phyloP scores from a whole-genome alignment of 2,888 invertebrate genomes.

The Altica lythri region DNA sequence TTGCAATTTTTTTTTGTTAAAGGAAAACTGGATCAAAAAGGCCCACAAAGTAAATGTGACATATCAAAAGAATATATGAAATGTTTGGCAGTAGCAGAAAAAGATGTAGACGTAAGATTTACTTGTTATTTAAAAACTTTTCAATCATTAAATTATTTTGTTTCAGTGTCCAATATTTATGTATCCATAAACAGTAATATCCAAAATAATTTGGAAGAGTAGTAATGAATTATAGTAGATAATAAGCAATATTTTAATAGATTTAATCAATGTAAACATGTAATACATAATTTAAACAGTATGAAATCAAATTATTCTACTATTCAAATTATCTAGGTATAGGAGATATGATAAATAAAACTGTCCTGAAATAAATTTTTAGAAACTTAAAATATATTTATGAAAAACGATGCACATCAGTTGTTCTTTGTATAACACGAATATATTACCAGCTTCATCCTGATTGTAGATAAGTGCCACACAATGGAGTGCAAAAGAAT shows the following conservation, averaged over 20 bases:
- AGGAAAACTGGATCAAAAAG: background rate
- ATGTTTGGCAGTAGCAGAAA: slow-evolving; percentile 40
- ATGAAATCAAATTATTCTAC: too few species aligned
- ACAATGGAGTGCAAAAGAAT: slow-evolving; percentile 34
- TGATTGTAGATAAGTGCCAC: slow-evolving; percentile 36
- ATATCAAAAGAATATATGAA: slow-evolving; percentile 44
- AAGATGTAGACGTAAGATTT: slow-evolving; percentile 33
- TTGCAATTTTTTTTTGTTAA: slow-evolving; percentile 17
- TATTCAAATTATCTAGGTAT: too few species aligned
- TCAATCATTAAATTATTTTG: background rate
- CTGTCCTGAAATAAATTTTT: too few species aligned
- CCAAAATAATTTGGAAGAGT: too few species aligned
- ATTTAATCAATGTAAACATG: background rate
- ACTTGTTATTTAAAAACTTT: background rate
- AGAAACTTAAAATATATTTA: slow-evolving; percentile 24
- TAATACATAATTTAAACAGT: background rate
- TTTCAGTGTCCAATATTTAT: slow-evolving; percentile 18
- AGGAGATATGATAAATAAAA: too few species aligned
- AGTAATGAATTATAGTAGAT: too few species aligned
- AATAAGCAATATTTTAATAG: background rate
- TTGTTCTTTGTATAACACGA: slow-evolving; percentile 31
- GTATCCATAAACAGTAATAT: slow-evolving; percentile 10
- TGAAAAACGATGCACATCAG: slow-evolving; percentile 20
- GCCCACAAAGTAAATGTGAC: slow-evolving; percentile 42
- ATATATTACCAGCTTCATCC: slow-evolving; percentile 22